phyloP scores from a whole-genome alignment of 2,113 vertebrate species.

The Cardinalis cardinalis region DNA sequence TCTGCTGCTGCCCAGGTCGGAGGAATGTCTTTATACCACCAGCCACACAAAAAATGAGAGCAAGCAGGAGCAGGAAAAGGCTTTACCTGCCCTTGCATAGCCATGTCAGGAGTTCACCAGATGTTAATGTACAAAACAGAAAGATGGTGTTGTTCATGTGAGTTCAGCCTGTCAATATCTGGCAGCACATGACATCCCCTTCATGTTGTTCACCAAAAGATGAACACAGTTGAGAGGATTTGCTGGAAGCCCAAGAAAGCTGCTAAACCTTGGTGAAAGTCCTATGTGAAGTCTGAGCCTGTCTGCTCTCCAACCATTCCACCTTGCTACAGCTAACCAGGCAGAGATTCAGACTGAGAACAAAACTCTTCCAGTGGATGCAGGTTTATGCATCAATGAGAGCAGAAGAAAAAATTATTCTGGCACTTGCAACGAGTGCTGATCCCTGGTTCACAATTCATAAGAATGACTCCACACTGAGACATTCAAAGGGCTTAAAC shows the following conservation, averaged over 20 bases:
- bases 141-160: no score
- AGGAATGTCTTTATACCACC: neutral
- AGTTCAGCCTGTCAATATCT: neutral
- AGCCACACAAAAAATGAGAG: neutral
- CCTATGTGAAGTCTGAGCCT: rapidly evolving
- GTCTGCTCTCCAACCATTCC: rapidly evolving
- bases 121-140: neutral
- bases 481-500: neutral
- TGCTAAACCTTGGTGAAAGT: neutral
- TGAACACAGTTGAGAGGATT: neutral
- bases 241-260: neutral
- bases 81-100: neutral
- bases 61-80: neutral
- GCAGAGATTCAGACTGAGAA: neutral
- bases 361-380: neutral
- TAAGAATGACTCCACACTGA: neutral
- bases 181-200: neutral
- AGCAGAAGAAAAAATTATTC: neutral
- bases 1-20: neutral
- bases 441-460: neutral
- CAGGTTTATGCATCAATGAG: neutral
- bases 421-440: neutral
- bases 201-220: neutral
- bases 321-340: neutral
- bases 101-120: neutral